Conservation (phyloP, 1,140 invertebrate genomes). For the Pogonomyrmex barbatus region DNA sequence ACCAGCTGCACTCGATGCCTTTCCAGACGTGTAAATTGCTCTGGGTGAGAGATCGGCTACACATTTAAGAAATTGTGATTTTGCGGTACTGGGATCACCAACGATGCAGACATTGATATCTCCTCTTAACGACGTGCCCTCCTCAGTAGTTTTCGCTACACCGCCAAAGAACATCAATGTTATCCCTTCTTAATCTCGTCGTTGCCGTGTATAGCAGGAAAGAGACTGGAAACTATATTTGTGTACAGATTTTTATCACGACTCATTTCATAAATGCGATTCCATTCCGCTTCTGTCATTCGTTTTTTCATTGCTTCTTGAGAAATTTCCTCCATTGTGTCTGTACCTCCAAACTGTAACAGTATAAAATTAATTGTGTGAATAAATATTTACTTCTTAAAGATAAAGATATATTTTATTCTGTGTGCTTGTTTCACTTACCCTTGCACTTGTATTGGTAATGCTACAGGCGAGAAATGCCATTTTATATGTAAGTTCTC, state of each 20-base stretch:
- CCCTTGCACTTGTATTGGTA: conserved; percentile 93
- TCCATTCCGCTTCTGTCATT: conserved; percentile 98
- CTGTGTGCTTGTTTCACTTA: conserved; percentile 78
- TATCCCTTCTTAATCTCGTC: conserved; percentile 98
- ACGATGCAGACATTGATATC: conserved; percentile 99
- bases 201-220: conserved; percentile 99
- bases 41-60: conserved; percentile 98
- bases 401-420: not conserved
- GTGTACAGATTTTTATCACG: conserved; percentile 96
- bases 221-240: conserved; percentile 97
- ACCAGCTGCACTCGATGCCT: conserved; percentile 99
- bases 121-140: conserved; percentile 95
- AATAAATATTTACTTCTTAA: conserved; percentile 2
- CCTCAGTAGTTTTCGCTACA: conserved; percentile 97
- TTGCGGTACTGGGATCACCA: conserved; percentile 99
- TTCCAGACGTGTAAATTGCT: conserved; percentile 99
- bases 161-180: conserved; percentile 99
- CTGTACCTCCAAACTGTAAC: conserved; percentile 91
- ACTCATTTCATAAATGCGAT: conserved; percentile 98
- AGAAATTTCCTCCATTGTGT: conserved; percentile 93
- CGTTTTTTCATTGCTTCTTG: conserved; percentile 97
- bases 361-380: conserved; percentile 30
- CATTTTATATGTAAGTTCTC: conserved; percentile 97
- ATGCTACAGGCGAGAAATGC: conserved; percentile 98
- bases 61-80: conserved; percentile 98